A percentile compares a stretch with the other conserved stretches of the same genome.
Evolutionary conservation across 2,113 vertebrate species (phyloP).

Genomic region (Heptranchias perlo): DNA sequence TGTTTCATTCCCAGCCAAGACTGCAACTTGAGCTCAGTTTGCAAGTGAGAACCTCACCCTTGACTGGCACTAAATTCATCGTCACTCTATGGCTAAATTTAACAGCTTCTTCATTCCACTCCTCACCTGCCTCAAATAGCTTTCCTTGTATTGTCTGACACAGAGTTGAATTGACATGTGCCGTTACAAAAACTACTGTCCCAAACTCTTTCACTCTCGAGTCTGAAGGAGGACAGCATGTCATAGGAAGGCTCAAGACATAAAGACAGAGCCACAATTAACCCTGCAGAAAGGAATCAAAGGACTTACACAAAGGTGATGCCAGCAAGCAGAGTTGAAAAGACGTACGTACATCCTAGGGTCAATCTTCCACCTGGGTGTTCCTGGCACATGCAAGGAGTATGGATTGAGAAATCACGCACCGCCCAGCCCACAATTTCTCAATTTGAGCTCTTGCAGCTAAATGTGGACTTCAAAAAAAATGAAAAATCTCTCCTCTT

Average conservation of each 20-base stretch:
- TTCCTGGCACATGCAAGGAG: background rate
- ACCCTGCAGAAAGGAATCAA: background rate
- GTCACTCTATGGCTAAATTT: too few species aligned
- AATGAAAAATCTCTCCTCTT: background rate
- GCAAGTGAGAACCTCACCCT: too few species aligned
- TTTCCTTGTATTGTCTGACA: too few species aligned
- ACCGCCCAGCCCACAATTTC: background rate
- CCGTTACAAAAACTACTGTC: background rate
- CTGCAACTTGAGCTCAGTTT: too few species aligned
- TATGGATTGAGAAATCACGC: background rate
- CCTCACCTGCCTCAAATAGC: too few species aligned
- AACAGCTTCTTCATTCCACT: too few species aligned
- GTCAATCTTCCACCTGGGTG: background rate
- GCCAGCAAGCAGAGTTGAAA: background rate
- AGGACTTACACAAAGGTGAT: background rate
- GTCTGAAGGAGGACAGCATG: background rate
- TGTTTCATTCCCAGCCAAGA: too few species aligned
- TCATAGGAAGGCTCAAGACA: background rate
- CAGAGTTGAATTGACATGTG: too few species aligned
- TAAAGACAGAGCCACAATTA: background rate
- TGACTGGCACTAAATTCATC: too few species aligned
- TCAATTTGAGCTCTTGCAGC: background rate
- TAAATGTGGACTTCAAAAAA: background rate
- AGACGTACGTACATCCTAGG: too few species aligned
- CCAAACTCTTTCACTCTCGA: background rate